These are phyloP conservation scores for Bruchidius siliquastri DNA, from an alignment of 2,888 invertebrate genomes.

Conservation along the genomic window DNA sequence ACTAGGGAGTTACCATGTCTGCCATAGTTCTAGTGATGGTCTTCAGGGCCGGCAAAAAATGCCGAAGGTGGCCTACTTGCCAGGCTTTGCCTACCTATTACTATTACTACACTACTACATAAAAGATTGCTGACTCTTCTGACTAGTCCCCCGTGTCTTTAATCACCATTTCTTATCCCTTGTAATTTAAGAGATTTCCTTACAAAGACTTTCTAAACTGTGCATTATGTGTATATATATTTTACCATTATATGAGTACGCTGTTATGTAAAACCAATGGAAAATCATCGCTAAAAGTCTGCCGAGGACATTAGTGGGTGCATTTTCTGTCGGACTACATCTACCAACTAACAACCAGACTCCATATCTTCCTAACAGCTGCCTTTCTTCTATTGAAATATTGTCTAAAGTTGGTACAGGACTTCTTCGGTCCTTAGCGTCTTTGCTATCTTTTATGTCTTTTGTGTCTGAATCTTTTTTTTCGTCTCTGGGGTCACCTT, in stretches of 20 bases:
- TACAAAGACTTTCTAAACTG: too few relatives aligned
- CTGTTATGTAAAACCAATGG: constrained; percentile 99
- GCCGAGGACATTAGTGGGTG: constrained; percentile 77
- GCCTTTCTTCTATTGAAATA: constrained; percentile 79
- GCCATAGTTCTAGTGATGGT: too few relatives aligned
- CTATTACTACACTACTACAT: too few relatives aligned
- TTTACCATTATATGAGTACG: constrained; percentile 88
- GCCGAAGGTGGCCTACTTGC: too few relatives aligned
- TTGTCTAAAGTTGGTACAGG: constrained; percentile 57
- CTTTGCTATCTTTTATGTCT: constrained; percentile 24
- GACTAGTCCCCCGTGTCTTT: too few relatives aligned
- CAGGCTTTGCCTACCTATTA: too few relatives aligned
- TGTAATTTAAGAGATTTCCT: too few relatives aligned
- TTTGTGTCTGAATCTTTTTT: constrained; percentile 32
- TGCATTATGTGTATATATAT: too few relatives aligned
- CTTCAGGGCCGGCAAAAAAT: too few relatives aligned
- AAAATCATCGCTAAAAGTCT: constrained; percentile 93
- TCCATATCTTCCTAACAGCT: constrained; percentile 88
- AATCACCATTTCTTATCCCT: too few relatives aligned
- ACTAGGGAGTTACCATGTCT: too few relatives aligned
- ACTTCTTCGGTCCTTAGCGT: constrained; percentile 43
- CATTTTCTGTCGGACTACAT: constrained; percentile 75
- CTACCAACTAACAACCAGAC: constrained; percentile 96
- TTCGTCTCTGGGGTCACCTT: constrained; percentile 59
- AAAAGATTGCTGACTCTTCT: too few relatives aligned